These are phyloP conservation scores for Clivina fossor DNA, from an alignment of 2,888 invertebrate genomes.

Conservation along the genomic window DNA sequence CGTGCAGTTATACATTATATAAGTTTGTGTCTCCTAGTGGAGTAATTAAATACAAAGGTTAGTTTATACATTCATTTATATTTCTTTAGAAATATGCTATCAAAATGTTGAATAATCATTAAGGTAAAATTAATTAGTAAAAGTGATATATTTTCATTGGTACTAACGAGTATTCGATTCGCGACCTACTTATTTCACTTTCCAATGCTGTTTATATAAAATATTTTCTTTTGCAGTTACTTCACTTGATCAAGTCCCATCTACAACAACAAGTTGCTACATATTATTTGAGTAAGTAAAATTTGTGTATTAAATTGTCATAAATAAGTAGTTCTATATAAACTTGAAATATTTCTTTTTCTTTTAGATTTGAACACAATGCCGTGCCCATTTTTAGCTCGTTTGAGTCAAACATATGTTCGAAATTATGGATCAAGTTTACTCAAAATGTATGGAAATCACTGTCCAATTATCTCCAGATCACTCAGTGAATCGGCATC, in stretches of 20 bases:
- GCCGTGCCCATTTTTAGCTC: conserved; percentile 87
- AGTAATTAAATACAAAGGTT: conserved; percentile 6
- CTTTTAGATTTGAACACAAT: conserved; percentile 55
- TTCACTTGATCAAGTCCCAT: conserved; percentile 19
- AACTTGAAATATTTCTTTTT: background rate
- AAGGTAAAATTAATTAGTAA: conserved; percentile 14
- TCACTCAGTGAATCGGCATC: conserved; percentile 52
- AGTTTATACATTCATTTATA: background rate
- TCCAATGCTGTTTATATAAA: conserved; percentile 24
- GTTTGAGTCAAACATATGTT: conserved; percentile 76
- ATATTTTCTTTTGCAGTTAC: conserved; percentile 10
- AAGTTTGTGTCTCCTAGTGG: conserved; percentile 4
- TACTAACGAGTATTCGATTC: conserved; percentile 5
- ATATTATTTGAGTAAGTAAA: conserved; percentile 4
- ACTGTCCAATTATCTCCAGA: conserved; percentile 76
- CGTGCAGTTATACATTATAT: conserved; percentile 11
- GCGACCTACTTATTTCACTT: conserved; percentile 31
- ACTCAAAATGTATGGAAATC: conserved; percentile 76
- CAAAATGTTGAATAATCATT: background rate
- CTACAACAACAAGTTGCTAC: conserved; percentile 19
- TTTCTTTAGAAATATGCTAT: conserved; percentile 3
- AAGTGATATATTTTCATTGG: conserved; percentile 14
- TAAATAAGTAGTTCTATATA: background rate
- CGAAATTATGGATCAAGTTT: conserved; percentile 78
- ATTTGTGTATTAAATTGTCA: too few species aligned